phyloP scores from a whole-genome alignment of 1,140 invertebrate species.

The Phocides pigmalion region DNA sequence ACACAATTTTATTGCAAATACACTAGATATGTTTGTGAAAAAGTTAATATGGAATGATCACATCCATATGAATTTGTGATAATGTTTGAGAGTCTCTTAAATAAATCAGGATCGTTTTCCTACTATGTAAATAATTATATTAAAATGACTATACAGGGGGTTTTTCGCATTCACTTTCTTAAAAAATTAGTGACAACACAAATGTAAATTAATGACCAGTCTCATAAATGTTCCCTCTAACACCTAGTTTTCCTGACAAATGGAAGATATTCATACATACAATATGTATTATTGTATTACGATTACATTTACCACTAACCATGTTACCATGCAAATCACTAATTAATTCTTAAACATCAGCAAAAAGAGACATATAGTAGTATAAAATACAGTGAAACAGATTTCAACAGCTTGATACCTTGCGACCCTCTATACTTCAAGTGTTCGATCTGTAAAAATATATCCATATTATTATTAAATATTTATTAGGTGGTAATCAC shows the following conservation, averaged over 20 bases:
- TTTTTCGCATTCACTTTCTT: neutral
- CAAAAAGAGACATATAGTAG: neutral
- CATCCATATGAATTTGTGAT: slow-evolving; percentile 24
- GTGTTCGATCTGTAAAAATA: too few relatives aligned
- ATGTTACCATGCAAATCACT: slow-evolving; percentile 11
- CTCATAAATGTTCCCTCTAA: slow-evolving; percentile 27
- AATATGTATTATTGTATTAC: neutral
- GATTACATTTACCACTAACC: slow-evolving; percentile 3
- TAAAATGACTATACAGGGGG: neutral
- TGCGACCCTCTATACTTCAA: too few relatives aligned
- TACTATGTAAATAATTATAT: slow-evolving; percentile 15
- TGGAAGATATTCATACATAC: neutral
- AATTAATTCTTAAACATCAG: slow-evolving; percentile 9
- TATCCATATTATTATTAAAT: too few relatives aligned
- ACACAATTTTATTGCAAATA: slow-evolving; percentile 1
- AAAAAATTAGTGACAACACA: slow-evolving; percentile 6
- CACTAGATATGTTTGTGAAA: slow-evolving; percentile 25
- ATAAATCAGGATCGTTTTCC: slow-evolving; percentile 29
- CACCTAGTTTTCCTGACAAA: slow-evolving; percentile 11
- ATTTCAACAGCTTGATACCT: too few relatives aligned
- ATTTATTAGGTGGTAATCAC: too few relatives aligned
- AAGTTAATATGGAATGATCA: slow-evolving; percentile 4
- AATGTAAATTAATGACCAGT: slow-evolving; percentile 14
- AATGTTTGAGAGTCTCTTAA: slow-evolving; percentile 21
- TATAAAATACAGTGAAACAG: too few relatives aligned